phyloP scores from a whole-genome alignment of 2,797 vertebrate genomes.

The Anniella stebbinsi region DNA sequence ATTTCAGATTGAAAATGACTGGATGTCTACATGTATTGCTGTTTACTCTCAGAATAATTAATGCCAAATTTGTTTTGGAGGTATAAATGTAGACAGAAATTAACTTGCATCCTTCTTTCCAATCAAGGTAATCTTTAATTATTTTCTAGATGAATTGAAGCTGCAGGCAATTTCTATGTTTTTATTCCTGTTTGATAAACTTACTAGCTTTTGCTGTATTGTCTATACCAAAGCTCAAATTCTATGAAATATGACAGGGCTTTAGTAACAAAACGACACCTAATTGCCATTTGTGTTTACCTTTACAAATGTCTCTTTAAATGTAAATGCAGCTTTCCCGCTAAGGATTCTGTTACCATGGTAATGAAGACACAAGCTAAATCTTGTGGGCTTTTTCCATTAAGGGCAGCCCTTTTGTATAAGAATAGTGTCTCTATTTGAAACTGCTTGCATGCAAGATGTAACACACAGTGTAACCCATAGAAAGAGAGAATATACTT shows the following conservation, averaged over 20 bases:
- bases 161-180: background rate
- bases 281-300: conserved; percentile 55
- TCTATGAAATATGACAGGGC: conserved; percentile 36
- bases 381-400: conserved; percentile 34
- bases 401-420: conserved; percentile 22
- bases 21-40: background rate
- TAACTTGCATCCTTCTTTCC: background rate
- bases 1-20: conserved; percentile 22
- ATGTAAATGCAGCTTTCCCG: conserved; percentile 70
- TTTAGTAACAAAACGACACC: conserved; percentile 54
- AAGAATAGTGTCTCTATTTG: conserved; percentile 19
- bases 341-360: conserved; percentile 62
- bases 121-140: background rate
- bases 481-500: background rate
- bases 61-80: background rate
- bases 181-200: conserved; percentile 20
- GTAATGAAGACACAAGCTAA: conserved; percentile 63
- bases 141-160: conserved; percentile 22
- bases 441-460: conserved; percentile 35
- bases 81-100: background rate
- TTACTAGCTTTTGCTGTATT: conserved; percentile 3
- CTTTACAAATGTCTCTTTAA: conserved; percentile 59
- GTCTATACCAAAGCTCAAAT: conserved; percentile 22
- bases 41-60: background rate
- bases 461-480: conserved; percentile 28